Conservation (phyloP, 2,797 vertebrate genomes). For the Crypturellus tataupa region DNA sequence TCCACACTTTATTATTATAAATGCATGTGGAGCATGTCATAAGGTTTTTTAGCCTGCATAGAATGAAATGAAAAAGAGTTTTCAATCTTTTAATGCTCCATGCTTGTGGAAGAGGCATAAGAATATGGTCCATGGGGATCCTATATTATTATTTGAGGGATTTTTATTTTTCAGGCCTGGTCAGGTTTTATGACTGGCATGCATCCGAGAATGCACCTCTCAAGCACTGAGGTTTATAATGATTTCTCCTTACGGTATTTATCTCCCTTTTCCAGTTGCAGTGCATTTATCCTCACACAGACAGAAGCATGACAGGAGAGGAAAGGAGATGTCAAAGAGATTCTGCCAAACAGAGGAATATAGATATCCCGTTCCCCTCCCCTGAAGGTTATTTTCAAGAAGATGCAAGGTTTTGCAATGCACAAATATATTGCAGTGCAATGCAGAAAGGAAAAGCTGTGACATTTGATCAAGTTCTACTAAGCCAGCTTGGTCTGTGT, state of each 20-base stretch:
- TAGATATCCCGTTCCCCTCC: conserved; percentile 33
- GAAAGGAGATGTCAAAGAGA: conserved; percentile 66
- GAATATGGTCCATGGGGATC: conserved; percentile 67
- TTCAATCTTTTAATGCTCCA: conserved; percentile 59
- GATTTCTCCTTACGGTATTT: conserved; percentile 68
- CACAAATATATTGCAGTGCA: conserved; percentile 34
- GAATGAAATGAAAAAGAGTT: conserved; percentile 65
- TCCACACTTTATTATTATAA: not conserved
- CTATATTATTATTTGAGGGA: conserved; percentile 60
- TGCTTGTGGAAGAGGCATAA: conserved; percentile 57
- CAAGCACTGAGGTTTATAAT: conserved; percentile 60
- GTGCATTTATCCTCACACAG: conserved; percentile 60
- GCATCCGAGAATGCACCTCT: conserved; percentile 33
- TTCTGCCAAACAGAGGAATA: conserved; percentile 61
- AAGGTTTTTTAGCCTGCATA: conserved; percentile 53
- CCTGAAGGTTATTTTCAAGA: conserved; percentile 53
- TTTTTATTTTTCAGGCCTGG: conserved; percentile 69
- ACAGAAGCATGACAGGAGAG: conserved; percentile 66
- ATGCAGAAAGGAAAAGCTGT: conserved; percentile 44
- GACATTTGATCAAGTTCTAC: conserved; percentile 34
- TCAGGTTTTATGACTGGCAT: conserved; percentile 63
- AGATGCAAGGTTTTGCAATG: conserved; percentile 47
- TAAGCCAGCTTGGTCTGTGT: not conserved
- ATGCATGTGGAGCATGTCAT: not conserved
- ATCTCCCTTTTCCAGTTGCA: conserved; percentile 76